Evolutionary conservation across 2,797 vertebrate genomes (phyloP).

Genomic region (Cetoscarus ocellatus): DNA sequence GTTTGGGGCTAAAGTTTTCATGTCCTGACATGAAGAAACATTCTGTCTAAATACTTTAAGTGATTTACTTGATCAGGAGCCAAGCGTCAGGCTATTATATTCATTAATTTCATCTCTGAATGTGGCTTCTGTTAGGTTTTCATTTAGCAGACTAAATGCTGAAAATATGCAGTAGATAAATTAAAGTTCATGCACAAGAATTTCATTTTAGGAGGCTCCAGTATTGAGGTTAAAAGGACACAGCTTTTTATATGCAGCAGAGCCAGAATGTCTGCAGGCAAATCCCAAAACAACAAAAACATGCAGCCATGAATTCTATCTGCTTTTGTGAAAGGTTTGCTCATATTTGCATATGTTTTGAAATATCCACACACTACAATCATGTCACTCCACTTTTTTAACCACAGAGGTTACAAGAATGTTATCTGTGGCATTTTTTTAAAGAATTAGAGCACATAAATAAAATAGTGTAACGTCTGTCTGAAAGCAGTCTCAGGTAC

Average conservation of each 20-base stretch:
- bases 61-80: conserved; percentile 30
- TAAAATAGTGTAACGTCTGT: neutral
- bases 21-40: conserved; percentile 28
- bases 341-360: conserved; percentile 16
- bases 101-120: neutral
- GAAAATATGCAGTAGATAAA: neutral
- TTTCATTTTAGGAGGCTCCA: neutral
- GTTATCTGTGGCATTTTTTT: conserved; percentile 27
- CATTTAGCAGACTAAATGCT: neutral
- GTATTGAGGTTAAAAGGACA: neutral
- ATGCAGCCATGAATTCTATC: conserved; percentile 2
- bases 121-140: neutral
- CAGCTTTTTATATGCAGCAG: neutral
- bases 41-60: neutral
- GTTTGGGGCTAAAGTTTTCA: conserved; percentile 26
- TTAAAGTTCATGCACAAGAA: neutral
- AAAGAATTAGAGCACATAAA: neutral
- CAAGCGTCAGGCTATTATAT: conserved; percentile 6
- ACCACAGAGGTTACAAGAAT: conserved; percentile 6
- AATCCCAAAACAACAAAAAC: neutral
- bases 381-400: neutral
- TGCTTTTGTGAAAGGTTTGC: neutral
- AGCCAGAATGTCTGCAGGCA: neutral
- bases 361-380: neutral
- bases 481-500: neutral